A percentile compares a stretch with the other conserved stretches of the same genome.
Conservation (phyloP, 2,797 vertebrate species). For the Danio jaintianensis region DNA sequence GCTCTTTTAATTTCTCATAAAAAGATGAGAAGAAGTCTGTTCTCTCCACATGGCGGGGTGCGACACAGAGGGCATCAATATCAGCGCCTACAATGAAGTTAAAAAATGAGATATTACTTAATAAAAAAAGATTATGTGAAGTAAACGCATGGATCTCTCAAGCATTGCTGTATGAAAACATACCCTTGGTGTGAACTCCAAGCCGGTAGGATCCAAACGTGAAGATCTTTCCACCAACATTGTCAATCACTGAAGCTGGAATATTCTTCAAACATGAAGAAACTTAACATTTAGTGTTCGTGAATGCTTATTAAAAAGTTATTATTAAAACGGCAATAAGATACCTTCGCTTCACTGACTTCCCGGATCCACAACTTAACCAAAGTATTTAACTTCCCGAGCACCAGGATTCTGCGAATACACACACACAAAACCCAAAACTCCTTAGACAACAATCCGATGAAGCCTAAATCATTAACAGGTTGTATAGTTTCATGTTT, state of each 20-base stretch:
- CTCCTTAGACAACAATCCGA: background rate
- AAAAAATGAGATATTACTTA: background rate
- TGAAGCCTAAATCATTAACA: background rate
- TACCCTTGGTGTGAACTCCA: slow-evolving; percentile 92
- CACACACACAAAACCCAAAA: slow-evolving; percentile 13
- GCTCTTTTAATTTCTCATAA: slow-evolving; percentile 88
- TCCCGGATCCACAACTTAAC: slow-evolving; percentile 91
- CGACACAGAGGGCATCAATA: slow-evolving; percentile 90
- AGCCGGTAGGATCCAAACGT: slow-evolving; percentile 91
- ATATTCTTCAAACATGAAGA: slow-evolving; percentile 81
- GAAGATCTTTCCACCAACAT: slow-evolving; percentile 90
- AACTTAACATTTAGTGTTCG: background rate
- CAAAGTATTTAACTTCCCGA: slow-evolving; percentile 88
- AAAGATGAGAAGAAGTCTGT: slow-evolving; percentile 91
- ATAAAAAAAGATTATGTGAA: background rate
- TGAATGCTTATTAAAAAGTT: background rate
- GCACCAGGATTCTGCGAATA: slow-evolving; percentile 83
- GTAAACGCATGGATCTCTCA: background rate
- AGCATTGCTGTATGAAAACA: slow-evolving; percentile 55
- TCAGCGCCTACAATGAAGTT: slow-evolving; percentile 82
- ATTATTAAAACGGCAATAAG: background rate
- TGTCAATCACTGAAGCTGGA: slow-evolving; percentile 85
- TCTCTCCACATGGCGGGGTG: slow-evolving; percentile 88
- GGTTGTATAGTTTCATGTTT: background rate
- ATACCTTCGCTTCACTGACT: slow-evolving; percentile 89